A percentile compares a stretch with the other conserved stretches of the same genome.
Evolutionary conservation across 1,140 invertebrate genomes (phyloP).

Genomic region (Rhysida immarginata): DNA sequence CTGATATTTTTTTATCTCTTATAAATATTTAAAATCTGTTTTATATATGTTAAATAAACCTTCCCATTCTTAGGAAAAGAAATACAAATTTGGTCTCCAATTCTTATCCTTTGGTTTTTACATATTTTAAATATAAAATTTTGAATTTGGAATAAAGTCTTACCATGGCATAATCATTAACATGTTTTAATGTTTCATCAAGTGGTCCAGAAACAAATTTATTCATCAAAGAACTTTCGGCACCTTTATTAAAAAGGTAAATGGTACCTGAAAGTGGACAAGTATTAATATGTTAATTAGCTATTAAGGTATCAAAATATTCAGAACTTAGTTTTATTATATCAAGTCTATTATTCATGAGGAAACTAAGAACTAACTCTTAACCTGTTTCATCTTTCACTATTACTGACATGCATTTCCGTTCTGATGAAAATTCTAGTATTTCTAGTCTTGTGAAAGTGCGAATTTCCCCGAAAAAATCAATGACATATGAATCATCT

Average conservation of each 20-base stretch:
- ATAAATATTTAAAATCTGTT: too few relatives aligned
- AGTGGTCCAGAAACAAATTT: slow-evolving; percentile 32
- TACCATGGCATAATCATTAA: slow-evolving; percentile 42
- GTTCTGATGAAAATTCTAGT: slow-evolving; percentile 44
- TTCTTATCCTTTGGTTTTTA: too few relatives aligned
- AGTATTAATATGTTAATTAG: slow-evolving; percentile 7
- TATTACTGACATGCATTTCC: slow-evolving; percentile 52
- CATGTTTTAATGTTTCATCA: slow-evolving; percentile 29
- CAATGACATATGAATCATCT: slow-evolving; percentile 35
- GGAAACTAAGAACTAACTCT: too few relatives aligned
- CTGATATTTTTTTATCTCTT: too few relatives aligned
- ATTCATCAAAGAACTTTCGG: slow-evolving; percentile 56
- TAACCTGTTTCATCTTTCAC: slow-evolving; percentile 30
- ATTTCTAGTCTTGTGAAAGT: slow-evolving; percentile 30
- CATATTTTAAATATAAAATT: neutral
- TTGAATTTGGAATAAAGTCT: slow-evolving; percentile 10
- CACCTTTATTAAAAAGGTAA: slow-evolving; percentile 64
- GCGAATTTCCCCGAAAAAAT: slow-evolving; percentile 24
- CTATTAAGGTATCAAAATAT: neutral
- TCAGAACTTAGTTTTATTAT: too few relatives aligned
- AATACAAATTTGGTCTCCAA: too few relatives aligned
- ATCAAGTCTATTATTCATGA: too few relatives aligned
- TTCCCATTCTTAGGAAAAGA: too few relatives aligned
- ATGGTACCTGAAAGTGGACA: slow-evolving; percentile 31
- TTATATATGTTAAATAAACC: too few relatives aligned